phyloP scores from a whole-genome alignment of 1,140 invertebrate species.

The Drosophila tani region DNA sequence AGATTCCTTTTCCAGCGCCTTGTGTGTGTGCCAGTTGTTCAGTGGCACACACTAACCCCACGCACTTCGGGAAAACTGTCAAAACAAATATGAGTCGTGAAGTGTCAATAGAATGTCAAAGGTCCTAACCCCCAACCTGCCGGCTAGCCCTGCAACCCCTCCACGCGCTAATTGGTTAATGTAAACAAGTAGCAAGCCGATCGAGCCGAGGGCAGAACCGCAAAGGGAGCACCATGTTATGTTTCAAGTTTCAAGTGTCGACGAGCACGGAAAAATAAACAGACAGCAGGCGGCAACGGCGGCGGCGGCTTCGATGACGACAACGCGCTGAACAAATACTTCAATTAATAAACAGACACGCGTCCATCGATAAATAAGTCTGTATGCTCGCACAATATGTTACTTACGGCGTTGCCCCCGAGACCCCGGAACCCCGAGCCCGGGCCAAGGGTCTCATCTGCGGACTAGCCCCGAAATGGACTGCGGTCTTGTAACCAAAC shows the following conservation, averaged over 20 bases:
- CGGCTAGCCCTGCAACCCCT: constrained; percentile 2
- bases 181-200: constrained; percentile 69
- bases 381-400: constrained; percentile 53
- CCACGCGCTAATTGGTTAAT: constrained; percentile 77
- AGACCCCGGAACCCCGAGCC: not conserved
- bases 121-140: constrained; percentile 56
- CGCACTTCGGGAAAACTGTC: constrained; percentile 46
- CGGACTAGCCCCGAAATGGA: constrained; percentile 23
- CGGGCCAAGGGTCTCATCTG: constrained; percentile 33
- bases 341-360: constrained; percentile 83
- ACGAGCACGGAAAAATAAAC: constrained; percentile 73
- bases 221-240: constrained; percentile 37
- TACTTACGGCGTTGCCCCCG: constrained; percentile 18
- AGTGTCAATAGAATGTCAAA: constrained; percentile 77
- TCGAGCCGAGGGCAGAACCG: constrained; percentile 29
- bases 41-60: constrained; percentile 16
- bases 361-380: constrained; percentile 79
- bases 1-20: not conserved
- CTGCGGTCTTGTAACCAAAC: constrained; percentile 54
- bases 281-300: constrained; percentile 59
- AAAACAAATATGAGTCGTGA: constrained; percentile 77
- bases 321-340: constrained; percentile 73
- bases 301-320: constrained; percentile 38
- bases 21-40: constrained; percentile 18
- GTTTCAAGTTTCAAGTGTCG: constrained; percentile 83